Base-by-base conservation (phyloP, 1,140 invertebrate species). In the Papilio glaucus region DNA sequence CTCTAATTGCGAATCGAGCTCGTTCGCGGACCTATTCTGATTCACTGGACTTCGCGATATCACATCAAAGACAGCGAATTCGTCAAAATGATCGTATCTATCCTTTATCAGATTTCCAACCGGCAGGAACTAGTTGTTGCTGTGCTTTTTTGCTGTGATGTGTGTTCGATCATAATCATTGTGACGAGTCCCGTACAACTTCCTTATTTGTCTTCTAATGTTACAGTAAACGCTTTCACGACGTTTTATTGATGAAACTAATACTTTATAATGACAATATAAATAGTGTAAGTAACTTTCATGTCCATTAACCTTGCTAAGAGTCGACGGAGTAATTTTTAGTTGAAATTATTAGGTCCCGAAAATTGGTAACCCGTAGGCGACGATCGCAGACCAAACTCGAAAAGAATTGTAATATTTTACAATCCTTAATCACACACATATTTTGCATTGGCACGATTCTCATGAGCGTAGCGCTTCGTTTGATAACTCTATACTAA, bases 1-100 rank as follows among this genome's bases (percentile, higher is more conserved):
- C 76, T 85, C 80, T 87, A 86, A 88, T 87, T 88, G 80, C 74
- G 41, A 38, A 73, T 61, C 49, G 71, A 38, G 29, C 37, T 49
- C 62, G 67, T 63, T 38, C 24, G 38, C 73, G 41, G 57, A 10
- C 49, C 72, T 80, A 77, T 78, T 77, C 78, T 77, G 76, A 63
- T 70, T 74, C 67, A 63, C 61, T 68, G 62, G 71, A 73, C 68
- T 73, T 72, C 60, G 57, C 38, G 12, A 24, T 13, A 45, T 13
- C 18, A 73, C 62, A 62, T 73, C 72, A 49, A 73, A 72, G 70
- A 39, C 12, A 41, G 65, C 75, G 41, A 49, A 15, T 68, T 68
- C n/a, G n/a, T 61, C 69, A 75, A 75, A 77, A 72, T 21, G 42
- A n/a, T 45, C 65, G 41, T 74, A 74, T 74, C 62, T 72, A n/a